Percentiles rank a stretch among this genome's conserved stretches.
Conservation (phyloP, 2,888 invertebrate genomes). For the Panzeria rudis region DNA sequence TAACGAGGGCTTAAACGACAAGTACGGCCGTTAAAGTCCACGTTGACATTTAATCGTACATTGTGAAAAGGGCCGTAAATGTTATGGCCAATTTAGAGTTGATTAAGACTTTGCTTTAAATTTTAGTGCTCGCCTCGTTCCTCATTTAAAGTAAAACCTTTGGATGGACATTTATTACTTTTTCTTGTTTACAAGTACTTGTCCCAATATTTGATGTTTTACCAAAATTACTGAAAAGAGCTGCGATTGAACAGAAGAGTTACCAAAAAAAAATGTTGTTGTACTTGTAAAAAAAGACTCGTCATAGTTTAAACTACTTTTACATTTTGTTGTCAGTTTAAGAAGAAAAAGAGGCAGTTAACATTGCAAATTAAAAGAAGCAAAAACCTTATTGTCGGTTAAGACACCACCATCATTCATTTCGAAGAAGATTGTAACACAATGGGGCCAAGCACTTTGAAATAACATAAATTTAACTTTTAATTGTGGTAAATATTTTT, state of each 20-base stretch:
- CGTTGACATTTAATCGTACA: too few relatives aligned
- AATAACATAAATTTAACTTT: too few relatives aligned
- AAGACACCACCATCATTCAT: not conserved
- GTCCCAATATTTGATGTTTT: not conserved
- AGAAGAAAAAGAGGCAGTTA: not conserved
- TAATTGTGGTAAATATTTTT: too few relatives aligned
- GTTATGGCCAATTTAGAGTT: too few relatives aligned
- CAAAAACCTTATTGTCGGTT: not conserved
- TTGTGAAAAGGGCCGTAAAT: too few relatives aligned
- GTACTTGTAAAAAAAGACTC: not conserved
- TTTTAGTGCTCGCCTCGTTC: not conserved
- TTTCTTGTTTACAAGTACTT: not conserved
- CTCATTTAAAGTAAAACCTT: not conserved
- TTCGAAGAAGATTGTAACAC: not conserved
- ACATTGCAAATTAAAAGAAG: constrained; percentile 7
- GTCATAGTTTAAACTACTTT: not conserved
- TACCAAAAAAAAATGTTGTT: not conserved
- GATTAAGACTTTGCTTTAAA: not conserved
- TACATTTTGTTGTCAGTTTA: not conserved
- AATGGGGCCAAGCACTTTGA: not conserved
- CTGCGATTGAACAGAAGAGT: not conserved
- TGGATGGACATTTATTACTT: not conserved
- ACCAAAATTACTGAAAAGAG: not conserved
- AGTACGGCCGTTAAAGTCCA: too few relatives aligned
- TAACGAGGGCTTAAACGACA: too few relatives aligned